phyloP scores from a whole-genome alignment of 2,797 vertebrate species.

The Xenopus petersii region DNA sequence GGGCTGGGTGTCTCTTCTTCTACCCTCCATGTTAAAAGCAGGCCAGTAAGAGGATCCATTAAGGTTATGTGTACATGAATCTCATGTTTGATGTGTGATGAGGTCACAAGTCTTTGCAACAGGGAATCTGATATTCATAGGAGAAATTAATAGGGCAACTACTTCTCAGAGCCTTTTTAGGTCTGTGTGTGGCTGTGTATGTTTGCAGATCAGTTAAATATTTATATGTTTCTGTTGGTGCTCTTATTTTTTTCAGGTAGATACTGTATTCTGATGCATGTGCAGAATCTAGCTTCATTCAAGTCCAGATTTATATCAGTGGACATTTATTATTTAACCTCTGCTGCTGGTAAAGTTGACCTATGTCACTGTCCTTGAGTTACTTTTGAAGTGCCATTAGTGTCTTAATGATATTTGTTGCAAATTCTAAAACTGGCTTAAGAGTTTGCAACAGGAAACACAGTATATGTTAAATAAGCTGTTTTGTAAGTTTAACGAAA shows the following conservation, averaged over 20 bases:
- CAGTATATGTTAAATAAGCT: too few relatives aligned
- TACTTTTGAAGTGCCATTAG: too few relatives aligned
- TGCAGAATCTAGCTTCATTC: neutral
- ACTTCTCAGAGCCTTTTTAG: slow-evolving; percentile 26
- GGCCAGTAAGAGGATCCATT: slow-evolving; percentile 36
- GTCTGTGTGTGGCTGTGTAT: slow-evolving; percentile 2
- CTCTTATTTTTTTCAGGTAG: neutral
- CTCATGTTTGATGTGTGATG: slow-evolving; percentile 43
- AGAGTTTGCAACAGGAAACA: too few relatives aligned
- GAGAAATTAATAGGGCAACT: slow-evolving; percentile 27
- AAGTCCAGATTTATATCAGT: too few relatives aligned
- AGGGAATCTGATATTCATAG: slow-evolving; percentile 36
- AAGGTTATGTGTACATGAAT: slow-evolving; percentile 25
- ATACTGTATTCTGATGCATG: neutral
- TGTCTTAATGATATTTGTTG: too few relatives aligned
- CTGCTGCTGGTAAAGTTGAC: too few relatives aligned
- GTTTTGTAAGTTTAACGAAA: too few relatives aligned
- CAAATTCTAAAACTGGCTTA: too few relatives aligned
- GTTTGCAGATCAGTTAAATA: slow-evolving; percentile 6
- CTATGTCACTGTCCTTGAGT: too few relatives aligned
- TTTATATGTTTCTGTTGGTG: neutral
- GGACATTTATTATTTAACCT: too few relatives aligned
- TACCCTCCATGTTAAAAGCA: slow-evolving; percentile 6
- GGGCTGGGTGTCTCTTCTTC: slow-evolving; percentile 9
- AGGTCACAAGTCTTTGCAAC: slow-evolving; percentile 36